Evolutionary conservation across 2,797 vertebrate species (phyloP), one percentile per base, ranked within the genome.

Genomic region (Macropodus opercularis): DNA sequence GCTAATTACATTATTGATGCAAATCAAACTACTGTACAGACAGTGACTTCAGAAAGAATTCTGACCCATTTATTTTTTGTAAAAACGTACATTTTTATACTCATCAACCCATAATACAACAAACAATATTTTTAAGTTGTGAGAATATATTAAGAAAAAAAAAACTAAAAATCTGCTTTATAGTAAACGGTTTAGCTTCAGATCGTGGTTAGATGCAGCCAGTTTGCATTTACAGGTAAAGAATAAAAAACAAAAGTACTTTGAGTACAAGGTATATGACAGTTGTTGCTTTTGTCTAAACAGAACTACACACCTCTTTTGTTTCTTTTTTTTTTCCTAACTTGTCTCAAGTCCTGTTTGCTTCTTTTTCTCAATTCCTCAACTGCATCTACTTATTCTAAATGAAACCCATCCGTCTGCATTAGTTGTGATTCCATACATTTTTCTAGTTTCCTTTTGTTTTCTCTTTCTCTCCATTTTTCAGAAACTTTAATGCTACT

Each of bases 271-370:
- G 36, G 36, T 10, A 17, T 38, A 18, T 38, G 15, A 36, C 15
- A n/a, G 5, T 79, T 74, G 57, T 63, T 84, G 77, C 69, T 68
- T 64, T 69, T 60, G 63, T 63, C 46, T 49, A 10, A 51, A 66
- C 50, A 61, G 21, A 52, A 35, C 39, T 38, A 40, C 52, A 52
- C 43, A 53, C 14, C 10, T 35, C 29, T 51, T 43, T 13, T 2
- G 35, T 42, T 7, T 63, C 21, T 34, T 27, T 40, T 32, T 47
- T 57, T 17, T 44, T 46, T 68, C 11, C 14, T 5, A 21, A 32
- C 40, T 50, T 44, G 23, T 53, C 49, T 39, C 21, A 15, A 2
- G 21, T 59, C 18, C 23, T 51, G 42, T 55, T 49, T 60, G 17
- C 55, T 10, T 54, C 54, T 34, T 4, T 21, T 54, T 13, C 3